Evolutionary conservation across 2,888 invertebrate species (phyloP), one percentile per base, ranked within the genome.

Genomic region (Stenichneumon culpator): DNA sequence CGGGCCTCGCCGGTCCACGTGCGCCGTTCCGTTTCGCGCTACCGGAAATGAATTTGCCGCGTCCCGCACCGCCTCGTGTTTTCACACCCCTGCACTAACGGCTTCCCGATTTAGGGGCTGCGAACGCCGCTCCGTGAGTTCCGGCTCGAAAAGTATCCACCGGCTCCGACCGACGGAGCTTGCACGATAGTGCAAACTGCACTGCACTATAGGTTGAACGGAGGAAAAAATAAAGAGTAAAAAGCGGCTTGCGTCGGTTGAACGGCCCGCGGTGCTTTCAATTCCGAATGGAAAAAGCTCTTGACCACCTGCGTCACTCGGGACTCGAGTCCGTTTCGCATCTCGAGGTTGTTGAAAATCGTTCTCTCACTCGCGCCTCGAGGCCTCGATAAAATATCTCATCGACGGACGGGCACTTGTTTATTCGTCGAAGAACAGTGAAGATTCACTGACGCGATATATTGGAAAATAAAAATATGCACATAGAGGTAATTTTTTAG

Each of bases 41-140:
- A 69, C 36, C 68, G 78, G 69, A 69, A 78, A 78, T 78, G 69
- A 78, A 69, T 28, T 69, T 78, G 32, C 28, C 25, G 54, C 57
- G 60, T 57, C n/a, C 22, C 39, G 39, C 57, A 44, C 52, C 28
- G 25, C 25, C 14, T 25, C 57, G 68, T n/a, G 39, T 68, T 78
- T 36, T 78, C 44, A 25, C 57, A 57, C 78, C n/a, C 44, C 28
- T 28, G 72, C 47, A 5, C 54, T 32, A 32, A 22, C 47, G 22
- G 32, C 6, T 14, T 50, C 19, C 44, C 74, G 28, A 36, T 67
- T 67, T 77, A 52, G n/a, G 54, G 25, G 25, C 67, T 22, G 7
- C 16, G 69, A 78, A 69, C 57, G 39, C 57, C 44, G n/a, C 39
- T 69, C 32, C 25, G 25, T 54, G 52, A 28, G 52, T 54, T 67